These are phyloP conservation scores for Pterocles orientalis DNA, from an alignment of 2,113 vertebrate genomes.

Conservation along the genomic window DNA sequence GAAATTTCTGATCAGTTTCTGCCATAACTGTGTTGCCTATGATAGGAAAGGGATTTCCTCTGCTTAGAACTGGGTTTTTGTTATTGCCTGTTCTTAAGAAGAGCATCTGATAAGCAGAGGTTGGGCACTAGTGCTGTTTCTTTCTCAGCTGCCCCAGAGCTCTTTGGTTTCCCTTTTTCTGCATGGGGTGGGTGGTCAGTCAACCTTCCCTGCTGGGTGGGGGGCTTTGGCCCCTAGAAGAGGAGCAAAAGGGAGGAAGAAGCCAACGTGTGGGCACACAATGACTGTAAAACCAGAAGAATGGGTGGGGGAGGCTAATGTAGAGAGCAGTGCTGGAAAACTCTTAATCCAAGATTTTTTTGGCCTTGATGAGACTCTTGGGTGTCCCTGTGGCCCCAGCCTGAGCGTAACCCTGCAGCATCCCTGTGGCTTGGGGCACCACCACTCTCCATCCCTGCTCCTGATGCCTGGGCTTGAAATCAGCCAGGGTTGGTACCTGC, in stretches of 20 bases:
- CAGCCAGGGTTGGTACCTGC: not conserved
- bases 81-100: not conserved
- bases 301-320: no score
- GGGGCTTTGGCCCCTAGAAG: not conserved
- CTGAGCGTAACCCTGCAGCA: not conserved
- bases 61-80: not conserved
- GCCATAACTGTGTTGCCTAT: not conserved
- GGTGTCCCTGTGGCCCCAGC: not conserved
- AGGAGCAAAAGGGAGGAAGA: not conserved
- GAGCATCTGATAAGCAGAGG: not conserved
- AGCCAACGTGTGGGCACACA: accelerated
- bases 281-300: not conserved
- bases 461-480: not conserved
- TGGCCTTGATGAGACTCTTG: not conserved
- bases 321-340: not conserved
- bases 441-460: not conserved
- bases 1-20: not conserved
- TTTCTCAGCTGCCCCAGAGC: not conserved
- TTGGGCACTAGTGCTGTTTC: not conserved
- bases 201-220: not conserved
- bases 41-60: not conserved
- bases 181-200: not conserved
- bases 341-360: accelerated
- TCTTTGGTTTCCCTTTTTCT: not conserved
- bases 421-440: not conserved